Conservation (phyloP, 2,113 vertebrate genomes). For the Equus quagga region DNA sequence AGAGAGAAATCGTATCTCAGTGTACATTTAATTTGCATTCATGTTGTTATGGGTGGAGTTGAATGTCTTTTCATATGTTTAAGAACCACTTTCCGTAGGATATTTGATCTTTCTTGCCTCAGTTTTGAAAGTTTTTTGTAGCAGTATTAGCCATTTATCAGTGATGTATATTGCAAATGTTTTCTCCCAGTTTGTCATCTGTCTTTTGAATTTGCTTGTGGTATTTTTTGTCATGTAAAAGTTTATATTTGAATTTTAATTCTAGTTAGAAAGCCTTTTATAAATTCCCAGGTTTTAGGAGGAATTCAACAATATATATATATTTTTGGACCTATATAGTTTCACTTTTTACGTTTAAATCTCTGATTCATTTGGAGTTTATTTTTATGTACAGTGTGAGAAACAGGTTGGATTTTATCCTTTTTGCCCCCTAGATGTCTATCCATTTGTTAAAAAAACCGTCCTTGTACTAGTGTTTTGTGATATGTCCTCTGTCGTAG, state of each 20-base stretch:
- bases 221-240: background rate
- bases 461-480: background rate
- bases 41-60: background rate
- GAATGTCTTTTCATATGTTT: background rate
- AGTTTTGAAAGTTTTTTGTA: background rate
- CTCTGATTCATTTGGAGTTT: background rate
- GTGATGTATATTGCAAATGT: background rate
- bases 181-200: background rate
- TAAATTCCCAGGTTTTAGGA: background rate
- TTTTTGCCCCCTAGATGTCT: background rate
- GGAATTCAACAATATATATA: background rate
- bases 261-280: background rate
- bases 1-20: background rate
- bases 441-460: background rate
- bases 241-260: conserved; percentile 5
- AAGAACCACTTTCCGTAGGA: background rate
- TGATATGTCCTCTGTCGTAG: background rate
- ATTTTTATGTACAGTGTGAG: background rate
- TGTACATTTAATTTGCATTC: conserved; percentile 2
- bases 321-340: background rate
- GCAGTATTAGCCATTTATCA: background rate
- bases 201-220: background rate
- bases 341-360: background rate
- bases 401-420: background rate
- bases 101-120: background rate